Conservation (phyloP, 2,113 vertebrate species). For the Bos taurus region DNA sequence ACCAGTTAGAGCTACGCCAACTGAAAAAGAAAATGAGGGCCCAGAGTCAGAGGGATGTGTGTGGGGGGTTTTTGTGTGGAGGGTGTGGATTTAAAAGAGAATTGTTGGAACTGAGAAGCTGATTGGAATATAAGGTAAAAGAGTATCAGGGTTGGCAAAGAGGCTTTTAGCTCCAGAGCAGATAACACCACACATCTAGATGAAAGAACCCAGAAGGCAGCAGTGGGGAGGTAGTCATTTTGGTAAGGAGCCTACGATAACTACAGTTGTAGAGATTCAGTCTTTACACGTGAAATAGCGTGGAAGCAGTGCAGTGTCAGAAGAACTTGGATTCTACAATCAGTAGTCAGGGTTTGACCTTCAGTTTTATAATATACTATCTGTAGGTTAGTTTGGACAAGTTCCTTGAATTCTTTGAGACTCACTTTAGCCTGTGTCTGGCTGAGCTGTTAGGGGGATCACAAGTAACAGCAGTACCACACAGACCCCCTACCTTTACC, state of each 20-base stretch:
- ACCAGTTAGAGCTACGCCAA: neutral
- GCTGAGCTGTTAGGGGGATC: neutral
- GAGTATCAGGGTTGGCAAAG: neutral
- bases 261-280: neutral
- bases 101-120: neutral
- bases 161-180: neutral
- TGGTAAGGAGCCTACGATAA: neutral
- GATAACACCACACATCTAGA: too few relatives aligned
- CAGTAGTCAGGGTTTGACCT: neutral
- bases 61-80: too few relatives aligned
- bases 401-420: neutral
- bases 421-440: neutral
- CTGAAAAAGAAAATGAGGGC: too few relatives aligned
- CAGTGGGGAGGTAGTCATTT: fast-evolving
- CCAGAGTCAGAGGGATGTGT: neutral
- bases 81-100: neutral
- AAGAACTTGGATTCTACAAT: neutral
- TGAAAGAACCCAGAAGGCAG: neutral
- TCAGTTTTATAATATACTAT: neutral
- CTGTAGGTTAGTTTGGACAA: neutral
- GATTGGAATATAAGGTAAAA: neutral
- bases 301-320: neutral
- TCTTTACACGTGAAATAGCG: neutral
- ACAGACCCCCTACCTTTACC: neutral
- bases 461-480: too few relatives aligned